phyloP scores from a whole-genome alignment of 2,797 vertebrate genomes.

The Natrix natrix region DNA sequence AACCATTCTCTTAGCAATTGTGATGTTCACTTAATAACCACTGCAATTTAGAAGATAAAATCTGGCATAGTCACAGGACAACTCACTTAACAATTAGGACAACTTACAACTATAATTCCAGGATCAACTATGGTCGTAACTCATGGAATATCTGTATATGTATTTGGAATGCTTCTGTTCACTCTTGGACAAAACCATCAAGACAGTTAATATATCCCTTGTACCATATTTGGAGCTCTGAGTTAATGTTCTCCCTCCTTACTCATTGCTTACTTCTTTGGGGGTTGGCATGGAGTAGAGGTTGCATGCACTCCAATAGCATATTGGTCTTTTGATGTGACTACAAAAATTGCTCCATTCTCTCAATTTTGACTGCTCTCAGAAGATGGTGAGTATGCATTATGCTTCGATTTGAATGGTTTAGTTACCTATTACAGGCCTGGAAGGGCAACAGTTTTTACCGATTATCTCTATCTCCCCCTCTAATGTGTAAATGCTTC shows the following conservation, averaged over 20 bases:
- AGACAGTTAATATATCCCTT: neutral
- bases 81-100: neutral
- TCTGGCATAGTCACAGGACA: neutral
- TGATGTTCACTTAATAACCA: neutral
- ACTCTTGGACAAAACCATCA: neutral
- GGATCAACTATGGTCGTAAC: neutral
- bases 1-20: neutral
- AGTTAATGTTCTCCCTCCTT: neutral
- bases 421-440: neutral
- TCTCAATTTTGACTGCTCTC: neutral
- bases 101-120: neutral
- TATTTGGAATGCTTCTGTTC: neutral
- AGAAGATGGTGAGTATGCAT: neutral
- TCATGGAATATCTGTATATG: neutral
- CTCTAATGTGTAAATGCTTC: neutral
- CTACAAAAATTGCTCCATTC: neutral
- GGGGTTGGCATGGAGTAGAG: neutral
- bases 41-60: neutral
- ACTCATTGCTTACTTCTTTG: neutral
- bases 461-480: neutral
- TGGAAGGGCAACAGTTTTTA: neutral
- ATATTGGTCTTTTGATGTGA: neutral
- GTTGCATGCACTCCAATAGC: neutral
- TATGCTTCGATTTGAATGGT: neutral
- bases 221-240: neutral